Evolutionary conservation across 1,140 invertebrate species (phyloP).

Genomic region (Brachystomella parvula): DNA sequence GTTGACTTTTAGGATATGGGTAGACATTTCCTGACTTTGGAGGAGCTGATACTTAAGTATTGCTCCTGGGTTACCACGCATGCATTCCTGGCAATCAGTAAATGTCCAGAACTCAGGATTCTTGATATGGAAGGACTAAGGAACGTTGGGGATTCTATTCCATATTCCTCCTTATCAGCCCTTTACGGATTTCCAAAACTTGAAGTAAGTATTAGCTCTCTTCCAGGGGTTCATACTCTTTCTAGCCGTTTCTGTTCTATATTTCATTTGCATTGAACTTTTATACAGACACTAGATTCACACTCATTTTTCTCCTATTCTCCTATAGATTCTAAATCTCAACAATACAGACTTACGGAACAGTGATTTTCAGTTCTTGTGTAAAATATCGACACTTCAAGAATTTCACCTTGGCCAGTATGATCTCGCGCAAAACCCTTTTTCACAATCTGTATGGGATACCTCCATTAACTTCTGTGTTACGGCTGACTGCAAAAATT

Average conservation of each 20-base stretch:
- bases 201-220: conserved; percentile 45
- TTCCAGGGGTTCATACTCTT: neutral
- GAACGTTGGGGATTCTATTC: conserved; percentile 59
- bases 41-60: conserved; percentile 56
- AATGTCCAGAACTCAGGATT: conserved; percentile 52
- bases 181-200: conserved; percentile 61
- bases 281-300: neutral
- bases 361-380: conserved; percentile 23
- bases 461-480: too few relatives aligned
- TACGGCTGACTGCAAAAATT: too few relatives aligned
- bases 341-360: conserved; percentile 32
- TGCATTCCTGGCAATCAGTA: conserved; percentile 59
- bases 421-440: too few relatives aligned
- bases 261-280: neutral
- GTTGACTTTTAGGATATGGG: conserved; percentile 17
- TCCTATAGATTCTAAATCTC: conserved; percentile 31
- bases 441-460: too few relatives aligned
- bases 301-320: neutral
- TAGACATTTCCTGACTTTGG: conserved; percentile 33
- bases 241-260: neutral
- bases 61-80: conserved; percentile 64
- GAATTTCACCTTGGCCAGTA: conserved; percentile 37
- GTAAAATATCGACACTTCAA: conserved; percentile 22
- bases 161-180: conserved; percentile 62
- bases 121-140: conserved; percentile 55